These are phyloP conservation scores for Ethmia dodecea DNA, from an alignment of 2,888 invertebrate species.

Conservation along the genomic window DNA sequence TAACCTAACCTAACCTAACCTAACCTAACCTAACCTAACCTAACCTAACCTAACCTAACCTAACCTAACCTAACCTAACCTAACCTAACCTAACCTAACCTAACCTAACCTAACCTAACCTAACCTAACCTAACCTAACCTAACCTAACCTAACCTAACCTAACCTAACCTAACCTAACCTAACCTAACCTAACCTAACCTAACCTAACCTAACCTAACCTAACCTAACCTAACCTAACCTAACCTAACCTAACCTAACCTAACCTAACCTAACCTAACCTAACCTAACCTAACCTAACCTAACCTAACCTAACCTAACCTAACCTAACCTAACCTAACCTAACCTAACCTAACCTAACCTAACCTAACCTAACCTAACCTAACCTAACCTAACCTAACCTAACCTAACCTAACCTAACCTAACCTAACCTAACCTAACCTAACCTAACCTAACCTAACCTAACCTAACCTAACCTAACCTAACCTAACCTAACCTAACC, in stretches of 20 bases:
- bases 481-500: constrained; percentile 9
- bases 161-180: constrained; percentile 9
- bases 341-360: constrained; percentile 9
- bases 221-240: constrained; percentile 9
- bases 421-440: constrained; percentile 9
- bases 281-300: constrained; percentile 11
- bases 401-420: constrained; percentile 9
- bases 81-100: constrained; percentile 9
- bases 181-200: constrained; percentile 9
- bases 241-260: constrained; percentile 9
- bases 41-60: constrained; percentile 9
- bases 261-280: constrained; percentile 14
- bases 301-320: constrained; percentile 11
- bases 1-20: constrained; percentile 9
- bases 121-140: constrained; percentile 9
- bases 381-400: constrained; percentile 9
- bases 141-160: constrained; percentile 9
- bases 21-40: constrained; percentile 9
- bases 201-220: constrained; percentile 9
- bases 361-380: constrained; percentile 9
- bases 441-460: constrained; percentile 9
- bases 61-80: constrained; percentile 9
- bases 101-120: constrained; percentile 9
- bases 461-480: constrained; percentile 9
- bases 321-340: constrained; percentile 15